Evolutionary conservation across 2,113 vertebrate genomes (phyloP).

Genomic region (Lophura nycthemera): DNA sequence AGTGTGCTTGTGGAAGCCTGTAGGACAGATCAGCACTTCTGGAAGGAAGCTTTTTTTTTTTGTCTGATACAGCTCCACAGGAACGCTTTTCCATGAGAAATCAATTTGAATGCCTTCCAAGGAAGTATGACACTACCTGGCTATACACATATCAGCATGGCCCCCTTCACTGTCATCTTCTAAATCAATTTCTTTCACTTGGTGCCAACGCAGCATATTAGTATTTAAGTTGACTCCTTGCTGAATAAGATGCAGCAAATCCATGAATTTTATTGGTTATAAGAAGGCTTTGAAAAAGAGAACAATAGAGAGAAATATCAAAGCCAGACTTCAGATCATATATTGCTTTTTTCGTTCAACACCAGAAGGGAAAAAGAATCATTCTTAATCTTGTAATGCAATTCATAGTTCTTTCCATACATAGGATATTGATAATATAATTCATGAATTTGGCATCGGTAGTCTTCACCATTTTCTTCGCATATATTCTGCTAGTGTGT

Average conservation of each 20-base stretch:
- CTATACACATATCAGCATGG: conserved; percentile 5
- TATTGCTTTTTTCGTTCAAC: conserved; percentile 17
- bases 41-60: not conserved
- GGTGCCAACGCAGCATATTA: conserved; percentile 33
- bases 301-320: conserved; percentile 23
- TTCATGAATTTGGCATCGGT: not conserved
- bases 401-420: not conserved
- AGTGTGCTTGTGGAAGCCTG: not conserved
- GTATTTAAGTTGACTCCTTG: conserved; percentile 38
- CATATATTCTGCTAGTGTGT: not conserved
- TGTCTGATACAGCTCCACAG: not conserved
- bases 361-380: not conserved
- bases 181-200: conserved; percentile 61
- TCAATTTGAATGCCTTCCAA: conserved; percentile 43
- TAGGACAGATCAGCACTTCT: not conserved
- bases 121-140: conserved; percentile 29
- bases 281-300: not conserved
- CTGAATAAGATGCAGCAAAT: conserved; percentile 43
- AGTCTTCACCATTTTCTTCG: not conserved
- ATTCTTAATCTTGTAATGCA: not conserved
- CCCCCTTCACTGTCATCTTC: conserved; percentile 36
- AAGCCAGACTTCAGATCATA: conserved; percentile 8
- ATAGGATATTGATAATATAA: not conserved
- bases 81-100: conserved; percentile 51
- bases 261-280: conserved; percentile 28